A percentile compares a stretch with the other conserved stretches of the same genome.
These are phyloP conservation scores for Artemia franciscana DNA, from an alignment of 1,140 invertebrate species.

Conservation along the genomic window DNA sequence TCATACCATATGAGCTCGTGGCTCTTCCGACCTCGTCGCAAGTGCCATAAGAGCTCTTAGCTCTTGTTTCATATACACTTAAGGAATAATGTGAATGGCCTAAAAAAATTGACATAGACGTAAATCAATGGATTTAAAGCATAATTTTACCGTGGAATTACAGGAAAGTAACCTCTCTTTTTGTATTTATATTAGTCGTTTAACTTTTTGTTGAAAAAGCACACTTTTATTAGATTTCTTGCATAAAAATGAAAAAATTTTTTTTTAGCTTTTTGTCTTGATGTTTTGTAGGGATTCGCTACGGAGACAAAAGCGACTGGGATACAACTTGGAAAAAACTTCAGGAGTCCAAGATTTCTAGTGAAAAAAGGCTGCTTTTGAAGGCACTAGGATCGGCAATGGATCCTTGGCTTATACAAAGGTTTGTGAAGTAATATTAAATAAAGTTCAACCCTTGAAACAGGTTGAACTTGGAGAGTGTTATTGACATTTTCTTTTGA, in stretches of 20 bases:
- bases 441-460: too few species aligned
- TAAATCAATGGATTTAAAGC: neutral
- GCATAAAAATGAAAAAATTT: neutral
- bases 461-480: too few species aligned
- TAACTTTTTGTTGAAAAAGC: neutral
- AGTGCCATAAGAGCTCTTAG: too few species aligned
- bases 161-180: neutral
- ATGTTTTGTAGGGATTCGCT: conserved; percentile 23
- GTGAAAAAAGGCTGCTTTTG: conserved; percentile 38
- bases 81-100: too few species aligned
- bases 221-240: neutral
- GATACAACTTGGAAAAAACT: conserved; percentile 44
- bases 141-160: neutral
- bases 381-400: conserved; percentile 39
- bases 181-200: neutral
- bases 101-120: too few species aligned
- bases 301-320: conserved; percentile 46
- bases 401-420: conserved; percentile 44
- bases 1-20: too few species aligned
- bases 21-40: too few species aligned
- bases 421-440: too few species aligned
- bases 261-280: neutral
- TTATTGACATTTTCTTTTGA: too few species aligned
- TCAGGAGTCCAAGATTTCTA: conserved; percentile 34
- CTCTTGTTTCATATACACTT: too few species aligned